Conservation (phyloP, 64 coral and sea anemone genomes). For the Stichodactyla helianthus region DNA sequence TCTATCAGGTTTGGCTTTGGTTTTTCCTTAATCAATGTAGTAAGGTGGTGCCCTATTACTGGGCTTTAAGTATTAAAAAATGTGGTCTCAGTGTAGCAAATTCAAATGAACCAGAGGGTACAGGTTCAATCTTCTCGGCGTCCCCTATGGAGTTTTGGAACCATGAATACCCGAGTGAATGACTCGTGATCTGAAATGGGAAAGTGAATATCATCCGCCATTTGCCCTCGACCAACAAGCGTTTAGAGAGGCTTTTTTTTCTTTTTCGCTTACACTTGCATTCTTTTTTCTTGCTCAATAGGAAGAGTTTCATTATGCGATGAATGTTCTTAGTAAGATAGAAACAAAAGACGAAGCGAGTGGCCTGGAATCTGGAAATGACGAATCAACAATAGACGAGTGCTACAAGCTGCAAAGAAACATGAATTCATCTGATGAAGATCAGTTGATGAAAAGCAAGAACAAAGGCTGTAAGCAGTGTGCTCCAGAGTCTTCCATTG, state of each 20-base stretch:
- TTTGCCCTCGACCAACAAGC: too few species aligned
- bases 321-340: neutral
- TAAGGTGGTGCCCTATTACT: neutral
- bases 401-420: neutral
- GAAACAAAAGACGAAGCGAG: neutral
- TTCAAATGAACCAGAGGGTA: too few species aligned
- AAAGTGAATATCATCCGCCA: too few species aligned
- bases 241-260: too few species aligned
- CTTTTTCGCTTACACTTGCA: neutral
- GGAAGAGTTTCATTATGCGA: conserved; percentile 21
- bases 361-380: neutral
- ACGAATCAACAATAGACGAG: neutral
- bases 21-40: neutral
- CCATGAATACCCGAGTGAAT: too few species aligned
- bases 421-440: neutral
- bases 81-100: too few species aligned
- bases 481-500: neutral
- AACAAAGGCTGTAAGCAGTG: neutral
- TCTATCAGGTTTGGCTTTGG: conserved; percentile 18
- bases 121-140: too few species aligned
- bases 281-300: neutral
- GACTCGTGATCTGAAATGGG: too few species aligned
- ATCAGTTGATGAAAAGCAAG: neutral
- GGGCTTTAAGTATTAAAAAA: neutral
- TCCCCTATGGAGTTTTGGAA: too few species aligned